Evolutionary conservation across 2,113 vertebrate species (phyloP).

Genomic region (Campylorhamphus procurvoides): DNA sequence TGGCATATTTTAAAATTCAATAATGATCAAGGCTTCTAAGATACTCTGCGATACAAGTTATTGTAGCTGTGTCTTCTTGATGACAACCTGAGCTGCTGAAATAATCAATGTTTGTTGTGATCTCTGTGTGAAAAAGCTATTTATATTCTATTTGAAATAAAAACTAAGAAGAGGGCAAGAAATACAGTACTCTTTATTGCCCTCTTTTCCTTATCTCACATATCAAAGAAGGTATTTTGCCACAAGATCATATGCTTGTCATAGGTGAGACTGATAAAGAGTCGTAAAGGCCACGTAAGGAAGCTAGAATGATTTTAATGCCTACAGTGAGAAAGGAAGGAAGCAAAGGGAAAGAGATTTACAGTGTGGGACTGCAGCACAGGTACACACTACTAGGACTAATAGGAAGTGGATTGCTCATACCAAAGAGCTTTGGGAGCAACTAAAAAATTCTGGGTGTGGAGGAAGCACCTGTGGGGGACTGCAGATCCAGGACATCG

Average conservation of each 20-base stretch:
- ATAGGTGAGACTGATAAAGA: neutral
- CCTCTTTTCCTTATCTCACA: slow-evolving; percentile 9
- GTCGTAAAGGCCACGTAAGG: neutral
- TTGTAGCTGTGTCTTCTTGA: neutral
- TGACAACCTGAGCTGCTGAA: neutral
- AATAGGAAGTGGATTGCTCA: neutral
- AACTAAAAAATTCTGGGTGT: neutral
- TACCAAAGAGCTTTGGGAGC: neutral
- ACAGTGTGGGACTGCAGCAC: neutral
- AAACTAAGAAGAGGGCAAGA: neutral
- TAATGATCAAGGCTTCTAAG: neutral
- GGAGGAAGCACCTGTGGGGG: too few relatives aligned
- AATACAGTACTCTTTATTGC: slow-evolving; percentile 22
- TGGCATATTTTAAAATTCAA: neutral
- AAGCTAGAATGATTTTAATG: neutral
- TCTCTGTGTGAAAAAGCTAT: neutral
- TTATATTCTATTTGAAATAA: slow-evolving; percentile 44
- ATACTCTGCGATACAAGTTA: neutral
- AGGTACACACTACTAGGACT: neutral
- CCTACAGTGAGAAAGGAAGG: neutral
- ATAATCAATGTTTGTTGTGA: slow-evolving; percentile 42
- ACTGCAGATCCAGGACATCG: too few relatives aligned
- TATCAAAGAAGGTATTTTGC: slow-evolving; percentile 35
- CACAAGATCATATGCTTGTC: neutral
- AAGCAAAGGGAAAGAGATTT: neutral